Percentiles rank a stretch among this genome's conserved stretches.
Evolutionary conservation across 2,113 vertebrate genomes (phyloP).

Genomic region (Myotis brandtii): DNA sequence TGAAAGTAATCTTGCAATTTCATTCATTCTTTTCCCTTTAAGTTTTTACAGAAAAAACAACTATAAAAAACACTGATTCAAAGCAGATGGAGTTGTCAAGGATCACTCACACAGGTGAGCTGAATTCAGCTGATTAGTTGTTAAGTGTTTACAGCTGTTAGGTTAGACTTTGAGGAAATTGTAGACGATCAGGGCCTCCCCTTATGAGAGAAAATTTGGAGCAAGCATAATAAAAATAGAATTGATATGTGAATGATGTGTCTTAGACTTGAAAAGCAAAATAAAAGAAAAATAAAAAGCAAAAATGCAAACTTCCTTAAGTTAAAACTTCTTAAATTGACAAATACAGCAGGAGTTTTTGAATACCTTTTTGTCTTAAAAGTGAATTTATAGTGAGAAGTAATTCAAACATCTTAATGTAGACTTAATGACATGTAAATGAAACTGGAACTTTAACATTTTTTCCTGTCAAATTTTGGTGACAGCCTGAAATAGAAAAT

Average conservation of each 20-base stretch:
- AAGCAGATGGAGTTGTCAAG: slow-evolving; percentile 85
- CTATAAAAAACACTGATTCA: slow-evolving; percentile 74
- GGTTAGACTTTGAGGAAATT: slow-evolving; percentile 81
- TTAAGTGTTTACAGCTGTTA: slow-evolving; percentile 87
- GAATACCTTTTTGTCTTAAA: slow-evolving; percentile 42
- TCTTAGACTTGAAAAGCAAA: slow-evolving; percentile 33
- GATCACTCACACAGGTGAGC: slow-evolving; percentile 84
- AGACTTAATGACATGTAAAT: slow-evolving; percentile 23
- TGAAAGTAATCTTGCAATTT: neutral
- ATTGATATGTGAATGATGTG: slow-evolving; percentile 39
- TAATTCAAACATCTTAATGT: slow-evolving; percentile 33
- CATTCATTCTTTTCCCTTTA: neutral
- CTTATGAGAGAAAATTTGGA: slow-evolving; percentile 75
- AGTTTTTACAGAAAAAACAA: neutral
- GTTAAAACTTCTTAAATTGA: slow-evolving; percentile 35
- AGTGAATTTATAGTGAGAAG: slow-evolving; percentile 2
- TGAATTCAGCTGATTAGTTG: slow-evolving; percentile 81
- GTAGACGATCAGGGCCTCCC: slow-evolving; percentile 67
- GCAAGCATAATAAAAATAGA: slow-evolving; percentile 52
- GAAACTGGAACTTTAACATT: slow-evolving; percentile 32
- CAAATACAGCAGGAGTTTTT: neutral
- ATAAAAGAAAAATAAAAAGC: neutral
- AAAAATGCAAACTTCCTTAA: slow-evolving; percentile 22
- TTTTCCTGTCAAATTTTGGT: neutral
- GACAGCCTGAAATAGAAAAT: slow-evolving; percentile 38